Conservation (phyloP, 2,113 vertebrate genomes). For the Thamnaconus septentrionalis region DNA sequence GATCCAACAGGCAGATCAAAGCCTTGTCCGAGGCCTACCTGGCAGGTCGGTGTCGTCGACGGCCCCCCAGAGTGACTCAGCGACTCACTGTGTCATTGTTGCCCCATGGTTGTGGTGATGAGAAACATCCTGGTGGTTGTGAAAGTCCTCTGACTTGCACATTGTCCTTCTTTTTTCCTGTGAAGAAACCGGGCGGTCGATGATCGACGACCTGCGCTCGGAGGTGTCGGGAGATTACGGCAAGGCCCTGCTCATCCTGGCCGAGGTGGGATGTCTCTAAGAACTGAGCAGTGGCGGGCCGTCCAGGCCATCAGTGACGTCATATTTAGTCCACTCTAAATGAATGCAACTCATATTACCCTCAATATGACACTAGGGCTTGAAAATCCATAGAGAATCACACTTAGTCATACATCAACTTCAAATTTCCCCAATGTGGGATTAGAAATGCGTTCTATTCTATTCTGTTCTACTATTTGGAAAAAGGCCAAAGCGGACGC, state of each 20-base stretch:
- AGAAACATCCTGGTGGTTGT: neutral
- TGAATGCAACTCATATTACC: too few species aligned
- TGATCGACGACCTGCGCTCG: conserved; percentile 78
- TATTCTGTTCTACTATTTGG: too few species aligned
- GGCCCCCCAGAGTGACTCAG: neutral
- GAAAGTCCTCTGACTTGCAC: too few species aligned
- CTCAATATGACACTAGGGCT: too few species aligned
- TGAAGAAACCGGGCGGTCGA: conserved; percentile 75
- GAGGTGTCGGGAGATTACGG: conserved; percentile 84
- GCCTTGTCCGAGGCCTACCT: conserved; percentile 80
- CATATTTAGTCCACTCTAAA: too few species aligned
- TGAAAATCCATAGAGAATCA: too few species aligned
- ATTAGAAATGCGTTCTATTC: too few species aligned
- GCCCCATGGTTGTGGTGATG: neutral
- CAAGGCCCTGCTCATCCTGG: conserved; percentile 81
- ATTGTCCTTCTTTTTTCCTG: conserved; percentile 3
- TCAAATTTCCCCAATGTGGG: too few species aligned
- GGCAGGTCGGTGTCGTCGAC: conserved; percentile 67
- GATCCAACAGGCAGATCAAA: conserved; percentile 81
- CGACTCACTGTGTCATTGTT: too few species aligned
- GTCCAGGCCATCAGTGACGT: too few species aligned
- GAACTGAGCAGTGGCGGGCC: neutral
- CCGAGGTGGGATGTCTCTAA: conserved; percentile 17
- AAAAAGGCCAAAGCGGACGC: conserved; percentile 83
- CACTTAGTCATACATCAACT: too few species aligned